Base-by-base conservation (phyloP, 2,797 vertebrate genomes). In the Hemitrygon akajei region DNA sequence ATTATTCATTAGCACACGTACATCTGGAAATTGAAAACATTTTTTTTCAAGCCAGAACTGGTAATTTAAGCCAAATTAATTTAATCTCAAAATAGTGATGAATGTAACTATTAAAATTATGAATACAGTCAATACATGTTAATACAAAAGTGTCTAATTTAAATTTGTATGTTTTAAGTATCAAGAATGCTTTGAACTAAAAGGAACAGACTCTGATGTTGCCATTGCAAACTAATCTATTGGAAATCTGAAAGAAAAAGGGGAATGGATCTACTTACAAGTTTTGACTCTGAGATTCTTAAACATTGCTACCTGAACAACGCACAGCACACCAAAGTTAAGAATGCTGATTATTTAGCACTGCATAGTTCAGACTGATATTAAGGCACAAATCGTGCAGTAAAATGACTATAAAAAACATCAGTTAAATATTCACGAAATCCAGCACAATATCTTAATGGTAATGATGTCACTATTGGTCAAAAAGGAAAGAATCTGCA, bases 1-100 rank as follows among this genome's bases (percentile, higher is more conserved):
- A 96, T 99, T 98, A 96, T 97, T 98, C 95, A 99, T 98, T 95
- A 99, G 96, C 95, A 98, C 96, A 95, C 98, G 97, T 94, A 99
- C 98, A 97, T 99, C 98, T 99, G 95, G 94, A 95, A 95, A 95
- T 91, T 76, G 66, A 89, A 34, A 89, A 69, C n/a, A 86, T 86
- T 16, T 66, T 87, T 47, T 79, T 18, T 20, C 14, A 93, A 92
- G 56, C 14, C 91, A 92, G 37, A 93, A 56, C 34, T 56, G 40
- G 4, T 76, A 2, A 75, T 71, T 92, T 56, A 69, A 69, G 14
- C 16, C 91, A 87, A 87, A 25, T 37, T 5, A 56, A 76, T 1
- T 34, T 22, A 34, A 87, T 30, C 9, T 89, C 60, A 89, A 89
- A 34, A 89, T 16, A 89, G 34, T 7, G 14, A 5, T 79, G 34